Base-by-base conservation (phyloP, 92 coral and sea anemone genomes). In the Actinernus sp. region DNA sequence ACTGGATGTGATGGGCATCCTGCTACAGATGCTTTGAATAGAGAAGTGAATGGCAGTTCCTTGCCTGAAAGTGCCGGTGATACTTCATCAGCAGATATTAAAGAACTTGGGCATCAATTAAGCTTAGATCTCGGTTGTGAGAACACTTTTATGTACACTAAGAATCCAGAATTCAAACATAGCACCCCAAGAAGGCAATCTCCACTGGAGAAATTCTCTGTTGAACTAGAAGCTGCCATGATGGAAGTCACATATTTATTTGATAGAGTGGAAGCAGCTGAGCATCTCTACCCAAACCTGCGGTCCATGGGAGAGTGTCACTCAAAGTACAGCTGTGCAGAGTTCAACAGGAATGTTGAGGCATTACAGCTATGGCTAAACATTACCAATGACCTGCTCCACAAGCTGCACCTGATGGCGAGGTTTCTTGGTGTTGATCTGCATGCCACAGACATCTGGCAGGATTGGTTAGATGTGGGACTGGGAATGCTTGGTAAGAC, bases 401-500 rank as follows among this genome's bases (percentile, higher is more conserved):
- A 93, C 57, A 91, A 83, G 45, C 82, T 93, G 11, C 90, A 92
- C 17, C 68, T 85, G 38, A 63, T 87, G 11, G 89, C 98, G 37
- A 83, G 83, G 77, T 70, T 86, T 59, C 85, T 93, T 14, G 90
- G 96, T 46, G 88, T 93, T 62, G 91, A 93, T 63, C 43, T 49
- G 4, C 79, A 50, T 17, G 78, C 82, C 18, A 43, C 32, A n/a
- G 76, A 70, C 5, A 49, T 76, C 0, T 93, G 98, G 98, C 76
- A 87, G 33, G 98, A 93, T 30, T 93, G 98, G 98, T 31, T 79
- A 26, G 79, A 79, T 32, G 54, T 83, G 38, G 98, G 98, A 21
- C 73, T 93, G 58, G 96, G 96, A 59, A 69, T 75, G 89, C 44
- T 58, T 21, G 78, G 87, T 85, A 17, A 52, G 65, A 34, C 14